A percentile compares a stretch with the other conserved stretches of the same genome.
phyloP scores from a whole-genome alignment of 1,140 invertebrate species.

The Asobara japonica region DNA sequence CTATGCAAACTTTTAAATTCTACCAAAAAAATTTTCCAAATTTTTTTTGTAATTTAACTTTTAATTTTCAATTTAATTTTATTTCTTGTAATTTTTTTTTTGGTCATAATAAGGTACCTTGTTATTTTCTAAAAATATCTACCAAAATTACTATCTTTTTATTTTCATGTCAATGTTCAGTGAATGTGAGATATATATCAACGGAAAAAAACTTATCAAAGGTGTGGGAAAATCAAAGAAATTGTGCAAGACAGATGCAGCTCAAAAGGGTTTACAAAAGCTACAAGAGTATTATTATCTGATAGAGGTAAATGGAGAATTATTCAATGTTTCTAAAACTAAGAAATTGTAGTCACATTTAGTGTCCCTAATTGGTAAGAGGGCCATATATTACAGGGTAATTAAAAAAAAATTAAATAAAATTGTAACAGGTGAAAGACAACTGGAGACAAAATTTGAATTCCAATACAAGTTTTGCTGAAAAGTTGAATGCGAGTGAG shows the following conservation, averaged over 20 bases:
- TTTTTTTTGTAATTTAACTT: too few relatives aligned
- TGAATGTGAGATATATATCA: slow-evolving; percentile 51
- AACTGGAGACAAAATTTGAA: slow-evolving; percentile 44
- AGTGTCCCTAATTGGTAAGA: neutral
- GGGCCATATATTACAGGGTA: neutral
- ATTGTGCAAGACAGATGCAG: slow-evolving; percentile 61
- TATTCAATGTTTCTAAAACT: neutral
- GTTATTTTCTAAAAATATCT: neutral
- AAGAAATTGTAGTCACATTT: neutral
- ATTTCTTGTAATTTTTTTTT: neutral
- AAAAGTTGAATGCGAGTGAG: slow-evolving; percentile 6
- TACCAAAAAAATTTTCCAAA: too few relatives aligned
- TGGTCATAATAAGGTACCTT: slow-evolving; percentile 13
- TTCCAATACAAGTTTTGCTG: neutral
- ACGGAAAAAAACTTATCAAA: slow-evolving; percentile 52
- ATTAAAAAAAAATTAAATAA: neutral
- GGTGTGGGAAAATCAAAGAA: slow-evolving; percentile 56
- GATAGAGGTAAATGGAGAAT: slow-evolving; percentile 63
- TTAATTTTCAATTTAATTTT: too few relatives aligned
- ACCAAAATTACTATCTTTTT: slow-evolving; percentile 11
- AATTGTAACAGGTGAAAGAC: slow-evolving; percentile 42
- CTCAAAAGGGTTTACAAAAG: slow-evolving; percentile 53
- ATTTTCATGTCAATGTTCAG: slow-evolving; percentile 39
- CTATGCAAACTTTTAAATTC: neutral
- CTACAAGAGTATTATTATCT: slow-evolving; percentile 67